Conservation (phyloP, 2,113 vertebrate species). For the Psittacula cyanocephala region DNA sequence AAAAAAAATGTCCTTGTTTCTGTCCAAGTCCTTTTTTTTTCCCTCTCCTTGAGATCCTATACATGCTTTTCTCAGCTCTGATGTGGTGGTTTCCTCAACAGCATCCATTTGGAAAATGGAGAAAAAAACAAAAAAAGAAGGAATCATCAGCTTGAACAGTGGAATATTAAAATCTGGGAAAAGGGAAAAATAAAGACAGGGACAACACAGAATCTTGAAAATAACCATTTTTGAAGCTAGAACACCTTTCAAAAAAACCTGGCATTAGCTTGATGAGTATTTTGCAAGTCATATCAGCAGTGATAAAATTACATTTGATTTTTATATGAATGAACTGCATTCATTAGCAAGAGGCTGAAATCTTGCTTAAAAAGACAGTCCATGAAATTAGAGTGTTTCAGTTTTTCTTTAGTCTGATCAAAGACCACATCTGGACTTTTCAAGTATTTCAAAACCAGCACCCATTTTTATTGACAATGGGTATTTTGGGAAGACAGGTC, state of each 20-base stretch:
- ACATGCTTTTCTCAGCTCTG: not conserved
- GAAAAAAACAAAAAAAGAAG: not conserved
- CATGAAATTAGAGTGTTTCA: not conserved
- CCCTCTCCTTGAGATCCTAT: not conserved
- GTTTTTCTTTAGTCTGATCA: not conserved
- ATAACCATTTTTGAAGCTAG: not conserved
- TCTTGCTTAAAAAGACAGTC: not conserved
- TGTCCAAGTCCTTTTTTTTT: not conserved
- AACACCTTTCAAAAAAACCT: not conserved
- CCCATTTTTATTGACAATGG: not conserved
- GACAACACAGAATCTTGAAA: not conserved
- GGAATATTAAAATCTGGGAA: not conserved
- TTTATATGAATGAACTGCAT: not conserved
- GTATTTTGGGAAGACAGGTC: not conserved
- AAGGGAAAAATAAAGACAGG: not conserved
- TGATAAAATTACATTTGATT: not conserved
- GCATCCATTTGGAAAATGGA: not conserved
- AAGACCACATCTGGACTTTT: not conserved
- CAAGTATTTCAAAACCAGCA: not conserved
- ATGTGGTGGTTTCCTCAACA: not conserved
- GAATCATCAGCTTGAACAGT: not conserved
- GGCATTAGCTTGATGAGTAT: not conserved
- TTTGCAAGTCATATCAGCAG: not conserved
- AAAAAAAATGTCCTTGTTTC: not conserved
- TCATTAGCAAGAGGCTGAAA: not conserved